Evolutionary conservation across 2,113 vertebrate genomes (phyloP), one percentile per base, ranked within the genome.

Genomic region (Tretioscincus oriximinensis): DNA sequence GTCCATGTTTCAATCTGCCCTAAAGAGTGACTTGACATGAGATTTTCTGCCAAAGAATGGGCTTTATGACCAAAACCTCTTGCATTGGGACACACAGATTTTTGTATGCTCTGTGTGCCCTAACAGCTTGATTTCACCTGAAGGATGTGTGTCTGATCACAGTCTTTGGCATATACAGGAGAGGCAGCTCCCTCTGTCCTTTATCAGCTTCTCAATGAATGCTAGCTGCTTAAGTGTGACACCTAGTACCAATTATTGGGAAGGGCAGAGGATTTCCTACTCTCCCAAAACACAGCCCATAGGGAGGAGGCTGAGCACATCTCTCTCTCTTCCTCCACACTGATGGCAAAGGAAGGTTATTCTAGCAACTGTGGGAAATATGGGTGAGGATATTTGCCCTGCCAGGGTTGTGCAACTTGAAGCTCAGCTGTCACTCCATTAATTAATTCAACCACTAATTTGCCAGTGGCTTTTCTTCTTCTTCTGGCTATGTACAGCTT

Each of bases 151-250:
- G 35, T 41, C 35, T 41, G 35, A 41, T 41, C 35, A 5, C 35
- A 41, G 35, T 4, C 35, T 41, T 41, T 41, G 35, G 35, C 35
- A 41, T 41, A 5, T 41, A 88, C 63, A 64, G 4, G 51, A 51
- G 81, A 73, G 82, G 90, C 75, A 84, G 86, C 84, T 87, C 88
- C n/a, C 78, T 76, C 81, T 87, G 88, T 21, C 83, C 87, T 78
- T 82, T 72, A 76, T 84, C 80, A 35, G 1, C 35, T 0, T 77
- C 86, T 77, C 51, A 82, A n/a, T 74, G 16, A 82, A 76, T 3
- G 35, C 65, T 22, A 75, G 7, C 61, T 86, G 85, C 90, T 88
- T 89, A 89, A 91, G 87, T 73, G 0, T 1, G 71, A 85, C 0
- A 80, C 81, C 1, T 0, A 1, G 29, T 82, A 77, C 78, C 26